Evolutionary conservation across 2,888 invertebrate genomes (phyloP), one percentile per base, ranked within the genome.

Genomic region (Diplazon laetatorius): DNA sequence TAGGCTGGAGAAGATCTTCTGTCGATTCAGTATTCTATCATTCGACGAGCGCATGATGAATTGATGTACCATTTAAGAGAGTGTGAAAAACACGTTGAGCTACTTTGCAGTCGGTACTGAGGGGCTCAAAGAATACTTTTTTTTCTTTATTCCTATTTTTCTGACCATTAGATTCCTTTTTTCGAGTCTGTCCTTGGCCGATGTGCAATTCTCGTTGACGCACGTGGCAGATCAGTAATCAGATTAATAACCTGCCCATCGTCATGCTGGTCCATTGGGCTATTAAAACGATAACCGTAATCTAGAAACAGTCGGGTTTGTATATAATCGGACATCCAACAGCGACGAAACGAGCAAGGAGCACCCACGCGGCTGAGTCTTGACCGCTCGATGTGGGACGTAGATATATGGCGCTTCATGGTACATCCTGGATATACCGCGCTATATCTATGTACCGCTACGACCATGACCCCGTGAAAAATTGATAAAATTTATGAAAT

Each of bases 211-310:
- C 76, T 63, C 59, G 63, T 46, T n/a, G 22, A 12, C 16, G 14
- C 52, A 44, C 55, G 81, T 77, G 69, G 52, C 52, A 59, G 66
- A 59, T 72, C 72, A 81, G 66, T 66, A 76, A 82, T 84, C 63
- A 80, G 82, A 86, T 86, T 83, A 84, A 86, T 85, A 80, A 75
- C 79, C 46, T 62, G 72, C 76, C 76, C 59, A 72, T 63, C 60
- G 68, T 48, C 73, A n/a, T 52, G 75, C 55, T 57, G 59, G 66
- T 79, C 62, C 69, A 78, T 76, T 66, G 71, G 81, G 84, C 84
- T 82, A 81, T 83, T 82, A 72, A 82, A 59, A 69, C 83, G 84
- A 85, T 86, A 85, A 86, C 83, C 82, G 81, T 78, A 82, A 81
- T 82, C 82, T 66, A 72, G 75, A 76, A 9, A 69, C 72, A 70